phyloP scores from a whole-genome alignment of 2,888 invertebrate species.

The Mesorhabditis spiculigera region DNA sequence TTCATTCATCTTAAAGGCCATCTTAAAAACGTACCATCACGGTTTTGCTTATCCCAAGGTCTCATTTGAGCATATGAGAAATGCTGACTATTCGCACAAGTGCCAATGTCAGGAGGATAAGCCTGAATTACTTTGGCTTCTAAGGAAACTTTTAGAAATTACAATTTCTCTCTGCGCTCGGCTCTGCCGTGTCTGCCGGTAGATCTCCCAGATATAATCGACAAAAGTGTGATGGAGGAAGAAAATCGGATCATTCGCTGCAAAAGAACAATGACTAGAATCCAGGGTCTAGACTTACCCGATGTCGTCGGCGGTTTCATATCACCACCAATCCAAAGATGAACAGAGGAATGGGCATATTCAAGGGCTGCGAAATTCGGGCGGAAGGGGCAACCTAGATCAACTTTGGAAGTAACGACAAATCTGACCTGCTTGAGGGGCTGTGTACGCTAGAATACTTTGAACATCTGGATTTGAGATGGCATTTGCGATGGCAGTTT shows the following conservation, averaged over 20 bases:
- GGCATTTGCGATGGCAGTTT: conserved; percentile 48
- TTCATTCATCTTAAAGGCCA: background rate
- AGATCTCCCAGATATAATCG: conserved; percentile 54
- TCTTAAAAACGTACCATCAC: conserved; percentile 32
- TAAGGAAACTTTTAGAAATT: background rate
- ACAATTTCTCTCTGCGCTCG: conserved; percentile 47
- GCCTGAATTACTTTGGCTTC: conserved; percentile 24
- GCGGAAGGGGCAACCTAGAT: conserved; percentile 48
- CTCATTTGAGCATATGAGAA: conserved; percentile 55
- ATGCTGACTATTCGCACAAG: conserved; percentile 54
- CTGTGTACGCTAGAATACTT: conserved; percentile 53
- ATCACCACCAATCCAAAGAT: conserved; percentile 55
- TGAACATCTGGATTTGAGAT: conserved; percentile 47
- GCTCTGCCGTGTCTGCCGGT: conserved; percentile 50
- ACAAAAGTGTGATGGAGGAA: conserved; percentile 54
- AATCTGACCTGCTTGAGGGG: conserved; percentile 35
- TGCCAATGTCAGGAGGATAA: conserved; percentile 51
- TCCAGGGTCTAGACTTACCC: background rate
- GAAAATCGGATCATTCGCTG: conserved; percentile 50
- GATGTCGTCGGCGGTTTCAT: conserved; percentile 51
- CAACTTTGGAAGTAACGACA: background rate
- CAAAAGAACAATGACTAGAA: conserved; percentile 10
- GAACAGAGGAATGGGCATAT: conserved; percentile 53
- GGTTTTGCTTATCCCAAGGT: conserved; percentile 53
- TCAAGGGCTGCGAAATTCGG: conserved; percentile 56